These are phyloP conservation scores for Lithosia quadra DNA, from an alignment of 2,888 invertebrate species.

Conservation along the genomic window DNA sequence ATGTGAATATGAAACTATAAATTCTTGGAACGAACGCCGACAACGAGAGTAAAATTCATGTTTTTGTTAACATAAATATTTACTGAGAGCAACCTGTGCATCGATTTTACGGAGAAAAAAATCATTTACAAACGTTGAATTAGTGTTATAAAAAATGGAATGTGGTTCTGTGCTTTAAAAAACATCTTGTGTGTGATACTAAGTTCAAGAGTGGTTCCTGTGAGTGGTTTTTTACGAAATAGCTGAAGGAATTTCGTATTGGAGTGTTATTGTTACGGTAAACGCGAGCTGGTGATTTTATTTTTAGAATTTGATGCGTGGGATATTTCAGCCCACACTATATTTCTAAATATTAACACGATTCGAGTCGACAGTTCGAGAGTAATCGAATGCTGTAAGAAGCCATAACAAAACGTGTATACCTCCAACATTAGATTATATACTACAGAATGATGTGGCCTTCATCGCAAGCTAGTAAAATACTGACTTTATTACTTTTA, in stretches of 20 bases:
- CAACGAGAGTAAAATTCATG: conserved; percentile 22
- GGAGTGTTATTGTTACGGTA: conserved; percentile 30
- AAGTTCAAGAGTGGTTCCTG: conserved; percentile 1
- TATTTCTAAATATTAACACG: conserved; percentile 29
- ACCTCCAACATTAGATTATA: conserved; percentile 27
- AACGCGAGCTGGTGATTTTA: conserved; percentile 32
- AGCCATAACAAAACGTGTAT: conserved; percentile 29
- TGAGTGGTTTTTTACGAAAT: conserved; percentile 19
- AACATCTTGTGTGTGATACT: conserved; percentile 12
- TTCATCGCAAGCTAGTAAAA: conserved; percentile 91
- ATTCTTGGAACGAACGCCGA: conserved; percentile 12
- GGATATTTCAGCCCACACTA: conserved; percentile 29
- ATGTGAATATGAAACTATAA: conserved; percentile 20
- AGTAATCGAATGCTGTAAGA: conserved; percentile 22
- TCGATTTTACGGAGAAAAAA: conserved; percentile 48
- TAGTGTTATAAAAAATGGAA: conserved; percentile 38
- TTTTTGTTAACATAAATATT: conserved; percentile 35
- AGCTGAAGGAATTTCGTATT: conserved; percentile 12
- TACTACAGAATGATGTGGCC: conserved; percentile 89
- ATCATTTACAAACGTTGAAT: conserved; percentile 26
- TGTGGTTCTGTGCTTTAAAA: conserved; percentile 26
- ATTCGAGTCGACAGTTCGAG: conserved; percentile 24
- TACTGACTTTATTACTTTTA: conserved; percentile 87
- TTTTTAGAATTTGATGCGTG: conserved; percentile 42
- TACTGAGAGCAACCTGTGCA: conserved; percentile 31